phyloP scores from a whole-genome alignment of 2,888 invertebrate genomes.

The Spisula subtruncata region DNA sequence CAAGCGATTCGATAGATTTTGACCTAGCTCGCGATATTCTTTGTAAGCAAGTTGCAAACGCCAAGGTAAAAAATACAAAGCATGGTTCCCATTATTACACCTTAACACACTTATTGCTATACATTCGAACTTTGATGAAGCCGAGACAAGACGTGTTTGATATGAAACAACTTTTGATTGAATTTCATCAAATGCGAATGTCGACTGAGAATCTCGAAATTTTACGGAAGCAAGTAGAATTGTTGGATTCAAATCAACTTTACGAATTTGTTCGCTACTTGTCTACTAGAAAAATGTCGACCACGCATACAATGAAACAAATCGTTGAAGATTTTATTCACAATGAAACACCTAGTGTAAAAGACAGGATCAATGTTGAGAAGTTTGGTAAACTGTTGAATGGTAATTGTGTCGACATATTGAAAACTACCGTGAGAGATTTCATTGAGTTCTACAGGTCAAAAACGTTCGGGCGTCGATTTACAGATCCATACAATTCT shows the following conservation, averaged over 20 bases:
- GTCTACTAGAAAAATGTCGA: not conserved
- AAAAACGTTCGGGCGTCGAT: not conserved
- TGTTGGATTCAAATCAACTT: not conserved
- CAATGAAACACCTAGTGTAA: not conserved
- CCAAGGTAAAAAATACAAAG: slow-evolving; percentile 30
- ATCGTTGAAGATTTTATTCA: not conserved
- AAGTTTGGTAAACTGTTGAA: slow-evolving; percentile 21
- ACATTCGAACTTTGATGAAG: not conserved
- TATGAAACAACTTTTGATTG: not conserved
- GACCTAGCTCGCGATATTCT: not conserved
- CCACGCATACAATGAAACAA: slow-evolving; percentile 1
- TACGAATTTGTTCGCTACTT: slow-evolving; percentile 30
- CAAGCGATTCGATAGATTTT: slow-evolving; percentile 14
- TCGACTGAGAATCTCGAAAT: not conserved
- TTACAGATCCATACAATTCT: slow-evolving; percentile 14
- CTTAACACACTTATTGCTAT: slow-evolving; percentile 27
- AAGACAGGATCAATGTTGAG: not conserved
- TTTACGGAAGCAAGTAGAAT: not conserved
- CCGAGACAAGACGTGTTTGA: not conserved
- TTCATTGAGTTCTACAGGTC: not conserved
- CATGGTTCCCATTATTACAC: slow-evolving; percentile 21
- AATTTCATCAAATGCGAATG: not conserved
- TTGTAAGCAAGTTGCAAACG: not conserved
- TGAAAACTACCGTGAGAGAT: not conserved
- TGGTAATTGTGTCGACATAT: not conserved